Evolutionary conservation across 2,888 invertebrate genomes (phyloP), one percentile per base, ranked within the genome.

Genomic region (Caenorhabditis zanzibari): DNA sequence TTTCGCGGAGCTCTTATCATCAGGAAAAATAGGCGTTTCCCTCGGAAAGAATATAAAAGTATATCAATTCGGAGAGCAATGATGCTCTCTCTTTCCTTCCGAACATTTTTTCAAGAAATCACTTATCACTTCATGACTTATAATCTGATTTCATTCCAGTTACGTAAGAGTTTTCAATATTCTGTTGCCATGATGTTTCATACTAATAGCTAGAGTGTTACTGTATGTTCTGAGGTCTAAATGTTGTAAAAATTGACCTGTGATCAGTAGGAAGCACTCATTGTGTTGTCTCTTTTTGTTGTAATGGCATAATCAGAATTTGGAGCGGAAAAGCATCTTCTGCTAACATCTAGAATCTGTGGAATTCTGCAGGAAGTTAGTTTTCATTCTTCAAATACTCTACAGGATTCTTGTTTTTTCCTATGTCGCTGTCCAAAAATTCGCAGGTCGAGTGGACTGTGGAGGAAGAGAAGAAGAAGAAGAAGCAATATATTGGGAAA

Each of bases 341-440:
- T 38, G 38, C 5, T 2, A 32, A 7, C 4, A 32, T 4, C 7
- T 32, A 38, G 38, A 38, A 38, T 38, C 38, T 38, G 6, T 38
- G 10, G 38, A 22, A 52, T 56, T 47, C 64, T 66, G 52, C 28
- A 44, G 52, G 35, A 68, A 38, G 61, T 63, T 73, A 32, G 72
- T 56, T 75, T 47, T 75, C 75, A 75, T 77, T 77, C 77, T 77
- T 77, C 59, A 58, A 68, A 77, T 77, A 68, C 77, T 38, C 64
- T 44, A 56, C 28, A 22, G 77, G 77, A 69, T 71, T 71, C 77
- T 77, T 77, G 77, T 77, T 77, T 77, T 76, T 58, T 38, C 44
- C 7, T 47, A n/a, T 47, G 47, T 0, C 19, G n/a, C 47, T 54
- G 58, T 76, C 76, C 68, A 76, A 76, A 76, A 76, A 76, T 76